A percentile compares a stretch with the other conserved stretches of the same genome.
Evolutionary conservation across 2,113 vertebrate species (phyloP).

Genomic region (Sorex araneus): DNA sequence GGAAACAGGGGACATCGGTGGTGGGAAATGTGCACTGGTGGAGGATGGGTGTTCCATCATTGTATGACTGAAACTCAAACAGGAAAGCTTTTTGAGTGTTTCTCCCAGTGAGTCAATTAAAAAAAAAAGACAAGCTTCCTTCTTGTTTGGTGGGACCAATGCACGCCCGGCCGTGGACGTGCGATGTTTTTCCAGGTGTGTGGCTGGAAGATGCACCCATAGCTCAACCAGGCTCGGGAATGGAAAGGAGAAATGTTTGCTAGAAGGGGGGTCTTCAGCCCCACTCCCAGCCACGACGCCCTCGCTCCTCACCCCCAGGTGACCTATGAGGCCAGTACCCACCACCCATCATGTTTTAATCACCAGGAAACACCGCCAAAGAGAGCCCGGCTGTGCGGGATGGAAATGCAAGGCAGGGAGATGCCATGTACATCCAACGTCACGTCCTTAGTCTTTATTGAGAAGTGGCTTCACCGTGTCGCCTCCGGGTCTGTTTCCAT

Average conservation of each 20-base stretch:
- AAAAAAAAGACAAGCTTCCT: conserved; percentile 58
- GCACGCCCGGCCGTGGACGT: conserved; percentile 1
- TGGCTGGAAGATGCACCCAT: conserved; percentile 19
- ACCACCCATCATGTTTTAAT: conserved; percentile 38
- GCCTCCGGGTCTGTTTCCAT: not conserved
- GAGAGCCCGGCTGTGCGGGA: conserved; percentile 55
- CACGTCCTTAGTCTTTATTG: conserved; percentile 55
- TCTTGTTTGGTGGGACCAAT: conserved; percentile 32
- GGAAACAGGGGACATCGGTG: too few relatives aligned
- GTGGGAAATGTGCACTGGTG: too few relatives aligned
- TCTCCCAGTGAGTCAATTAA: too few relatives aligned
- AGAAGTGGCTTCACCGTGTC: too few relatives aligned
- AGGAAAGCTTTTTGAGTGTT: too few relatives aligned
- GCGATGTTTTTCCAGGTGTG: conserved; percentile 39
- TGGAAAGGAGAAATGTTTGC: not conserved
- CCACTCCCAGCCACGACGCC: not conserved
- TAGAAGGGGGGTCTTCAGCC: conserved; percentile 39
- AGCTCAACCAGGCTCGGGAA: conserved; percentile 32
- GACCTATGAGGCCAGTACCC: conserved; percentile 63
- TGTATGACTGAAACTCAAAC: too few relatives aligned
- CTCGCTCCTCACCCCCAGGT: conserved; percentile 51
- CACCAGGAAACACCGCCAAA: conserved; percentile 32
- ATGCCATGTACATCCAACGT: conserved; percentile 67
- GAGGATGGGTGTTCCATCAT: too few relatives aligned
- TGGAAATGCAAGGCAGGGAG: conserved; percentile 61